phyloP scores from a whole-genome alignment of 2,797 vertebrate species.

The Cryptoblepharus egeriae region DNA sequence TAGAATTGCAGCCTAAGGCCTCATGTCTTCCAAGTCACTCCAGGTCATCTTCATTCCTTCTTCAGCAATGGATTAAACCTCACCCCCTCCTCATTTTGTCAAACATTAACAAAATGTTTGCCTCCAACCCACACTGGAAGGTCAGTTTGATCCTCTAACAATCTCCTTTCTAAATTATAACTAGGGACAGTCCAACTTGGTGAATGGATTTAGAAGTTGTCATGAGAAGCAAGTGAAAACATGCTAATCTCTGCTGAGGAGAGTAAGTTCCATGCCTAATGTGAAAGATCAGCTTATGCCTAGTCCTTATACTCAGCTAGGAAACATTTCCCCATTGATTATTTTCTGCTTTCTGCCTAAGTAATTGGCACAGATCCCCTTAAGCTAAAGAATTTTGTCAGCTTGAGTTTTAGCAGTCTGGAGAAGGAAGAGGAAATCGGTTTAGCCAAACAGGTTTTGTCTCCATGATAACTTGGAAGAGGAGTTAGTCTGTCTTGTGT shows the following conservation, averaged over 20 bases:
- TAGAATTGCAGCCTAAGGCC: no score
- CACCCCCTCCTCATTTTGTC: background rate
- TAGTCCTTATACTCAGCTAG: conserved; percentile 23
- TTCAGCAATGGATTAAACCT: background rate
- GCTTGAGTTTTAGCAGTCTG: conserved; percentile 1
- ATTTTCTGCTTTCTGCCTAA: conserved; percentile 18
- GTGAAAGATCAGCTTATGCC: conserved; percentile 16
- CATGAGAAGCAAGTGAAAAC: background rate
- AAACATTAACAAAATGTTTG: background rate
- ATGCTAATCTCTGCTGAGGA: conserved; percentile 16
- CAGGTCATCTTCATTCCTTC: background rate
- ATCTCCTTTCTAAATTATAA: conserved; percentile 4
- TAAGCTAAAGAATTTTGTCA: background rate
- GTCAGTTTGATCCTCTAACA: background rate
- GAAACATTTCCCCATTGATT: conserved; percentile 21
- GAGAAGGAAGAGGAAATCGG: background rate
- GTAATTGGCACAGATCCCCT: conserved; percentile 59
- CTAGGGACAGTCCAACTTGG: background rate
- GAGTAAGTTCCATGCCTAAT: conserved; percentile 2
- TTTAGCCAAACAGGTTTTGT: conserved; percentile 7
- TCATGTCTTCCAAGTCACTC: background rate
- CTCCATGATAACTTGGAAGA: rapidly evolving
- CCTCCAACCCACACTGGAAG: background rate
- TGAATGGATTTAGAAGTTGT: background rate
- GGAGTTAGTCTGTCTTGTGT: background rate